Evolutionary conservation across 2,888 invertebrate species (phyloP).

Genomic region (Drosophila kanekoi): DNA sequence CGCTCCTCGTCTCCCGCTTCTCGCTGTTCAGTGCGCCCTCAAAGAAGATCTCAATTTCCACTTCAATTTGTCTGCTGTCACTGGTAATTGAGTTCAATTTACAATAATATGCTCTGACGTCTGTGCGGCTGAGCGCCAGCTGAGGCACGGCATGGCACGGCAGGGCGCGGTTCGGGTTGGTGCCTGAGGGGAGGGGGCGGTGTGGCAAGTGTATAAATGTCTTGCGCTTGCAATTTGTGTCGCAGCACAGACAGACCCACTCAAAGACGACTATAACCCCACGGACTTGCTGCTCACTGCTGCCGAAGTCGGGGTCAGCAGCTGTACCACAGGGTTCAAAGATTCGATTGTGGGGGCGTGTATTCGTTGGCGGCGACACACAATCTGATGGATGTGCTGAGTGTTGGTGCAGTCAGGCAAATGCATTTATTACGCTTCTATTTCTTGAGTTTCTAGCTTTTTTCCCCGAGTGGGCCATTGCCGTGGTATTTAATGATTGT

Average conservation of each 20-base stretch:
- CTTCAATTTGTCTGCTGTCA: constrained; percentile 85
- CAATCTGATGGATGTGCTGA: constrained; percentile 39
- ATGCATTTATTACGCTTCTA: constrained; percentile 16
- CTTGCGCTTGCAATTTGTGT: constrained; percentile 76
- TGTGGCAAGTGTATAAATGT: constrained; percentile 68
- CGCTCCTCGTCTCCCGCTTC: constrained; percentile 32
- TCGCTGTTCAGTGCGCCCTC: constrained; percentile 39
- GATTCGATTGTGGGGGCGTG: constrained; percentile 67
- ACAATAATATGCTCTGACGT: constrained; percentile 81
- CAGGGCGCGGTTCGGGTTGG: neutral
- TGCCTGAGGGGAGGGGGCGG: constrained; percentile 8
- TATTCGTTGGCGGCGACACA: constrained; percentile 17
- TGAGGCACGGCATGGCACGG: constrained; percentile 27
- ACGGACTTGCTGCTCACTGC: neutral
- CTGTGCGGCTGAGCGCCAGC: constrained; percentile 73
- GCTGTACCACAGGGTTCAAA: constrained; percentile 56
- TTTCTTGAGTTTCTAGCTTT: too few species aligned
- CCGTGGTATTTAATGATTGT: neutral
- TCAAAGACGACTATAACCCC: constrained; percentile 4
- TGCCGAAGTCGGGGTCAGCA: constrained; percentile 56
- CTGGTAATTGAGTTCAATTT: constrained; percentile 84
- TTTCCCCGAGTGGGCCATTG: neutral
- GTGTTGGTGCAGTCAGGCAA: constrained; percentile 23
- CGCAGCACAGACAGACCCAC: constrained; percentile 35
- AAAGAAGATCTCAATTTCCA: constrained; percentile 84